These are phyloP conservation scores for Dicyrtoma fusca DNA, from an alignment of 2,888 invertebrate species.

Conservation along the genomic window DNA sequence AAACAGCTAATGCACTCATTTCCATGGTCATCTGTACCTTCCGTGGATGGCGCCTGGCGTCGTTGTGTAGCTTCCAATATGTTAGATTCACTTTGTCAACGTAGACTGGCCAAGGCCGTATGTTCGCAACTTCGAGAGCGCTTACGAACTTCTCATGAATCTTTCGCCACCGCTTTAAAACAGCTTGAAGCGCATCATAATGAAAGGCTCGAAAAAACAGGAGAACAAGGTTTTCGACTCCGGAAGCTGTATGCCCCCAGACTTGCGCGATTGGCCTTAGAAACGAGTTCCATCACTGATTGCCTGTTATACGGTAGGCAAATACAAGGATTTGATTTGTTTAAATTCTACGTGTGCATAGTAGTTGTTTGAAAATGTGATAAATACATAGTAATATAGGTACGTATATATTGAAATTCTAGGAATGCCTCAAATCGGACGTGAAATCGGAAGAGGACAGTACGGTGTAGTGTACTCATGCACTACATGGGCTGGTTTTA, in stretches of 20 bases:
- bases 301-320: conserved; percentile 70
- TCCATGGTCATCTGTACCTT: conserved; percentile 66
- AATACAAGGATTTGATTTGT: neutral
- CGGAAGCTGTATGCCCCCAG: conserved; percentile 78
- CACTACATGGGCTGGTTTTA: conserved; percentile 72
- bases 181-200: conserved; percentile 72
- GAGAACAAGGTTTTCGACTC: conserved; percentile 75
- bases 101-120: conserved; percentile 72
- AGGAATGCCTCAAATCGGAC: conserved; percentile 63
- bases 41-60: conserved; percentile 70
- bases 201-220: conserved; percentile 75
- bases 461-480: conserved; percentile 86
- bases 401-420: neutral
- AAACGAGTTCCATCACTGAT: conserved; percentile 81
- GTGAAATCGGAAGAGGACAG: conserved; percentile 73
- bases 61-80: conserved; percentile 71
- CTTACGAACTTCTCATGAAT: conserved; percentile 74
- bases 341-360: neutral
- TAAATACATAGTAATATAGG: neutral
- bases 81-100: conserved; percentile 69
- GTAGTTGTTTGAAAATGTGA: neutral
- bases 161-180: conserved; percentile 64
- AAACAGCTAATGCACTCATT: conserved; percentile 68
- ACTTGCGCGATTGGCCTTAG: conserved; percentile 78
- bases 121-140: conserved; percentile 70